Conservation (phyloP, 1,140 invertebrate species). For the Cryptotermes secundus region DNA sequence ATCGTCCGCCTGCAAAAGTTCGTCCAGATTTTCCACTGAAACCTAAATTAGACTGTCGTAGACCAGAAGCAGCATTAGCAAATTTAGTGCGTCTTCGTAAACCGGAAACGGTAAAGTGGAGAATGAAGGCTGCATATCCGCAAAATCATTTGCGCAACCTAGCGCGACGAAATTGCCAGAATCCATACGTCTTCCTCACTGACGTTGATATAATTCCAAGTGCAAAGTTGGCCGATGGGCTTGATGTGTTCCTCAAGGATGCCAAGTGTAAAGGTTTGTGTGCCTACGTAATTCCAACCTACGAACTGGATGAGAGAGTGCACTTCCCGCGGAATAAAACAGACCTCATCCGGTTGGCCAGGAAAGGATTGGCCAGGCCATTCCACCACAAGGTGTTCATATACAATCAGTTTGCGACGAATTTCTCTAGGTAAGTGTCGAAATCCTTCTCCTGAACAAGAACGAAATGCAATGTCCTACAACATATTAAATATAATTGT, state of each 20-base stretch:
- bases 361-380: slow-evolving; percentile 75
- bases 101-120: slow-evolving; percentile 61
- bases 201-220: slow-evolving; percentile 85
- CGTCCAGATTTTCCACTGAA: not conserved
- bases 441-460: too few relatives aligned
- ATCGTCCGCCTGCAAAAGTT: slow-evolving; percentile 43
- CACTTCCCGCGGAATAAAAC: slow-evolving; percentile 77
- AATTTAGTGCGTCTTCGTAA: slow-evolving; percentile 53
- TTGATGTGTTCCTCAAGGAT: slow-evolving; percentile 68
- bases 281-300: slow-evolving; percentile 90
- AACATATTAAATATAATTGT: too few relatives aligned
- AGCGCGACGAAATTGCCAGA: slow-evolving; percentile 74
- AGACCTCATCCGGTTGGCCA: slow-evolving; percentile 71
- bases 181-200: slow-evolving; percentile 74
- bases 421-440: slow-evolving; percentile 76
- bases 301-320: slow-evolving; percentile 77
- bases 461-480: too few relatives aligned
- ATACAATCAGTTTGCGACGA: slow-evolving; percentile 89
- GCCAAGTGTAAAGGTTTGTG: slow-evolving; percentile 54
- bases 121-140: slow-evolving; percentile 72
- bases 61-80: slow-evolving; percentile 61
- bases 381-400: slow-evolving; percentile 93
- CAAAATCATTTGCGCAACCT: slow-evolving; percentile 85
- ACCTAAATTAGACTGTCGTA: slow-evolving; percentile 58
- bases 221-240: slow-evolving; percentile 59